These are phyloP conservation scores for Neosalanx taihuensis DNA, from an alignment of 2,797 vertebrate genomes.

Conservation along the genomic window DNA sequence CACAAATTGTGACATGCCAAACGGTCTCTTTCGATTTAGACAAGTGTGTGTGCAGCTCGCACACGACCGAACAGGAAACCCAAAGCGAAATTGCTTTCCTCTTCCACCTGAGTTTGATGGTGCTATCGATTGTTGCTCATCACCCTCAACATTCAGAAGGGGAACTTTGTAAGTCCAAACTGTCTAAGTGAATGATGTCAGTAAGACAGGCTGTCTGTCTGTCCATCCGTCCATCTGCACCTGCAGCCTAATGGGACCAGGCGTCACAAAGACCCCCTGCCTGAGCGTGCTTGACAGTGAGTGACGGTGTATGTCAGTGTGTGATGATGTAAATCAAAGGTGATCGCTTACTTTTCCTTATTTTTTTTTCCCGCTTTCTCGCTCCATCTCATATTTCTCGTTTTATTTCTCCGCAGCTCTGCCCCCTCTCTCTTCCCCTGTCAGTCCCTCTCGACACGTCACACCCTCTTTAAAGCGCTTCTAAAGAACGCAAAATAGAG, in stretches of 20 bases:
- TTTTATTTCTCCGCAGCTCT: background rate
- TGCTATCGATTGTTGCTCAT: slow-evolving; percentile 32
- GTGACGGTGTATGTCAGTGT: background rate
- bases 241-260: background rate
- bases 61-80: background rate
- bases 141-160: background rate
- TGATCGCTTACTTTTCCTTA: background rate
- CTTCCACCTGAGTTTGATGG: slow-evolving; percentile 20
- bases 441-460: background rate
- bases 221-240: background rate
- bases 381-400: slow-evolving; percentile 11
- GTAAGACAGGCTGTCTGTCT: background rate
- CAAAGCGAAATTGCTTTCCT: slow-evolving; percentile 23
- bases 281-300: background rate
- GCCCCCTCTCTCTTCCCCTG: background rate
- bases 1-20: background rate
- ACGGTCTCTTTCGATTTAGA: background rate
- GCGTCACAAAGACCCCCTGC: background rate
- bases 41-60: background rate
- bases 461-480: slow-evolving; percentile 8
- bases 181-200: background rate
- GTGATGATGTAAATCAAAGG: background rate
- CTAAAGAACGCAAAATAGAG: slow-evolving; percentile 28
- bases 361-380: slow-evolving; percentile 7
- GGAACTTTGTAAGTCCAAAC: background rate